phyloP scores from a whole-genome alignment of 2,888 invertebrate species.

The Argynnis bischoffii region DNA sequence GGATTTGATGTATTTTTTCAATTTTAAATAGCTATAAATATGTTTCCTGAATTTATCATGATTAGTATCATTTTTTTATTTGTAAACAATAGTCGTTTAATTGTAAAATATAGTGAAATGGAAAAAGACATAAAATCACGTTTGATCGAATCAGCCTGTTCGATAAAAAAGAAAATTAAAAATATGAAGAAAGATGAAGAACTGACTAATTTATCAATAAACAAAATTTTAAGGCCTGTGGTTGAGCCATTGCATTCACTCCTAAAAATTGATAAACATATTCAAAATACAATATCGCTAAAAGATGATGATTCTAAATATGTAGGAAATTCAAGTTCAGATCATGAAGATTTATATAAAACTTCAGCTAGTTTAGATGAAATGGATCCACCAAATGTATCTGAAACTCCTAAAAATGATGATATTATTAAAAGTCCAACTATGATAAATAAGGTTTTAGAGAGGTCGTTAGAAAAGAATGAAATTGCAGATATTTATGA shows the following conservation, averaged over 20 bases:
- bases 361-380: too few species aligned
- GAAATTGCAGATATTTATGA: constrained; percentile 22
- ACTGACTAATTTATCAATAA: constrained; percentile 8
- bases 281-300: too few species aligned
- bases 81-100: constrained; percentile 1
- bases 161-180: constrained; percentile 28
- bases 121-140: constrained; percentile 17
- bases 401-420: too few species aligned
- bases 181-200: constrained; percentile 16
- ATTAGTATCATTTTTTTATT: too few species aligned
- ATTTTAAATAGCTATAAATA: constrained; percentile 11
- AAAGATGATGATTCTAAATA: too few species aligned
- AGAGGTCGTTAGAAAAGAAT: constrained; percentile 19
- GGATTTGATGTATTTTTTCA: constrained; percentile 25
- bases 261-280: too few species aligned
- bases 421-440: constrained; percentile 9
- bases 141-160: constrained; percentile 18
- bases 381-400: too few species aligned
- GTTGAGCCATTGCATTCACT: neutral
- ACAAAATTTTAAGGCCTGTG: constrained; percentile 24
- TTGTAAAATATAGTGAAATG: neutral
- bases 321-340: too few species aligned
- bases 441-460: neutral
- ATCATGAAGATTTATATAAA: constrained; percentile 4
- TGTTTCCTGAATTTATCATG: too few species aligned